Evolutionary conservation across 2,797 vertebrate genomes (phyloP).

Genomic region (Sternarchorhynchus goeldii): DNA sequence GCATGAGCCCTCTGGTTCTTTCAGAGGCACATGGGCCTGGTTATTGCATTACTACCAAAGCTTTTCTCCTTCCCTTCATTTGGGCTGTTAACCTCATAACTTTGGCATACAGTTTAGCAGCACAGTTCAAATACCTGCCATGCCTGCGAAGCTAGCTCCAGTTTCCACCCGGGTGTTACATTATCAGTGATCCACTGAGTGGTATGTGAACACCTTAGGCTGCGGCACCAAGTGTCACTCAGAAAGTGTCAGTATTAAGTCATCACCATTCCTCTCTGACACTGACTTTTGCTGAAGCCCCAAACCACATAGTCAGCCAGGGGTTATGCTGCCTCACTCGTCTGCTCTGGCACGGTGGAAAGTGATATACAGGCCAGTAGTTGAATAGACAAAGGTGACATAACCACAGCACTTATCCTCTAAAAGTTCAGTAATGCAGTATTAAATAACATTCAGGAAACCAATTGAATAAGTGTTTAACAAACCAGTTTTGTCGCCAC

Average conservation of each 20-base stretch:
- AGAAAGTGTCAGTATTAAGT: conserved; percentile 39
- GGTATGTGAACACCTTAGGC: conserved; percentile 36
- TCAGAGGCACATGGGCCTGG: conserved; percentile 20
- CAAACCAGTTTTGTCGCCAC: not conserved
- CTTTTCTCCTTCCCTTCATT: not conserved
- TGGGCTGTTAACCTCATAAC: conserved; percentile 1
- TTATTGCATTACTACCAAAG: conserved; percentile 49
- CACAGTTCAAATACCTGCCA: conserved; percentile 20
- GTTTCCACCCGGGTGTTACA: conserved; percentile 14
- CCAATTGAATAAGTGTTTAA: too few species aligned
- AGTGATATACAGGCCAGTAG: conserved; percentile 41
- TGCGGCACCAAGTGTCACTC: conserved; percentile 41
- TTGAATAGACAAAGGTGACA: conserved; percentile 24
- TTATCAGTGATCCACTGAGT: conserved; percentile 18
- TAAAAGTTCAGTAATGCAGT: not conserved
- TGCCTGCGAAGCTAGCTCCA: conserved; percentile 22
- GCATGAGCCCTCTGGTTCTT: conserved; percentile 40
- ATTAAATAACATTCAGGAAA: too few species aligned
- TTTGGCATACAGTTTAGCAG: conserved; percentile 21
- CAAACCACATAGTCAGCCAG: conserved; percentile 41
- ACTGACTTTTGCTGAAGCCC: conserved; percentile 4
- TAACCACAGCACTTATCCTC: not conserved
- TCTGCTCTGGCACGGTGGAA: conserved; percentile 25
- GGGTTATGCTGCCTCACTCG: conserved; percentile 43
- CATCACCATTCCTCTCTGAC: conserved; percentile 36